Base-by-base conservation (phyloP, 2,888 invertebrate genomes). In the Eretmocerus hayati region DNA sequence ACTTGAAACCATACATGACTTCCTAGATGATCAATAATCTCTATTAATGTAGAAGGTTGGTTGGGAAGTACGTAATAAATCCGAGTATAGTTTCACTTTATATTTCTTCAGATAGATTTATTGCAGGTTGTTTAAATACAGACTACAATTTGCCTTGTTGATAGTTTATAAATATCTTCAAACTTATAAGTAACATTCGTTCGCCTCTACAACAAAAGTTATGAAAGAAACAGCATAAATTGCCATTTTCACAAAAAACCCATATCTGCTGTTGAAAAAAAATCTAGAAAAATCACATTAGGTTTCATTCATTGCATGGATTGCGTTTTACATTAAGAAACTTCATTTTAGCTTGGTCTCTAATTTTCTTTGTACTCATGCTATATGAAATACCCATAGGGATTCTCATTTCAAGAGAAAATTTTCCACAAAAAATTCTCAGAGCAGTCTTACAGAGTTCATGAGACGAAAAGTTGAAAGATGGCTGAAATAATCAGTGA, bases 21-120 rank as follows among this genome's bases (percentile, higher is more conserved):
- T n/a, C n/a, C n/a, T n/a, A n/a, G n/a, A n/a, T n/a, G n/a, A n/a
- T n/a, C n/a, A n/a, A n/a, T n/a, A n/a, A n/a, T n/a, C n/a, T n/a
- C n/a, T n/a, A n/a, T n/a, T n/a, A n/a, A n/a, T n/a, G n/a, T n/a
- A n/a, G n/a, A n/a, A n/a, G n/a, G n/a, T n/a, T n/a, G n/a, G n/a
- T n/a, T n/a, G n/a, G n/a, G n/a, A n/a, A n/a, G n/a, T n/a, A n/a
- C n/a, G n/a, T n/a, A n/a, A n/a, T n/a, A n/a, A n/a, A n/a, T n/a
- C n/a, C n/a, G n/a, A n/a, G n/a, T n/a, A n/a, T n/a, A n/a, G n/a
- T n/a, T n/a, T n/a, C n/a, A n/a, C n/a, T n/a, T n/a, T n/a, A 53
- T 58, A 58, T 66, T 67, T 66, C 64, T 64, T 67, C 11, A 67
- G 63, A 65, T 65, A 67, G 65, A 64, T 67, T 67, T 67, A 65